phyloP scores from a whole-genome alignment of 2,797 vertebrate genomes.

The Falco concolor region DNA sequence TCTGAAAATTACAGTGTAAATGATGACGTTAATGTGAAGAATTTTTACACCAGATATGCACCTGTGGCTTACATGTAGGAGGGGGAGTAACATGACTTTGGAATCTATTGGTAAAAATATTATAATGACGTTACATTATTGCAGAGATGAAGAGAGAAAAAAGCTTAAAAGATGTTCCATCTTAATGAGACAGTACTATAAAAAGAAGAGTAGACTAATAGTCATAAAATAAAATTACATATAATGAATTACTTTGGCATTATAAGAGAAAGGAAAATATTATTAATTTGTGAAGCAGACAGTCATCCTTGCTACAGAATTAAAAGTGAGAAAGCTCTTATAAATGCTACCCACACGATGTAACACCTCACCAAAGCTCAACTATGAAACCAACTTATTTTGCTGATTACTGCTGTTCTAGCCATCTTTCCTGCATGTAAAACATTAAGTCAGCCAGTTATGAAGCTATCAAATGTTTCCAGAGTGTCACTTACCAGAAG shows the following conservation, averaged over 20 bases:
- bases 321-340: slow-evolving; percentile 70
- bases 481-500: slow-evolving; percentile 79
- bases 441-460: slow-evolving; percentile 73
- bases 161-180: background rate
- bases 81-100: background rate
- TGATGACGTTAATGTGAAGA: background rate
- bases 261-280: slow-evolving; percentile 67
- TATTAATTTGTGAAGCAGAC: slow-evolving; percentile 61
- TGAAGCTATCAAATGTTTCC: slow-evolving; percentile 70
- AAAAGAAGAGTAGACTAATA: slow-evolving; percentile 1
- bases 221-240: slow-evolving; percentile 15
- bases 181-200: background rate
- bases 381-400: slow-evolving; percentile 63
- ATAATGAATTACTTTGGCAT: slow-evolving; percentile 30
- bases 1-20: background rate
- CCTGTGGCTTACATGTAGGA: background rate
- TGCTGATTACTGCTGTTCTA: slow-evolving; percentile 70
- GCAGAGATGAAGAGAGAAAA: background rate
- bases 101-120: background rate
- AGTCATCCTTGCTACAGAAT: slow-evolving; percentile 70
- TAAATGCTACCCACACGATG: slow-evolving; percentile 64
- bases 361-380: slow-evolving; percentile 51
- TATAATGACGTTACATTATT: background rate
- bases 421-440: slow-evolving; percentile 70
- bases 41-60: background rate